These are phyloP conservation scores for Dicaeum eximium DNA, from an alignment of 2,113 vertebrate species.

Conservation along the genomic window DNA sequence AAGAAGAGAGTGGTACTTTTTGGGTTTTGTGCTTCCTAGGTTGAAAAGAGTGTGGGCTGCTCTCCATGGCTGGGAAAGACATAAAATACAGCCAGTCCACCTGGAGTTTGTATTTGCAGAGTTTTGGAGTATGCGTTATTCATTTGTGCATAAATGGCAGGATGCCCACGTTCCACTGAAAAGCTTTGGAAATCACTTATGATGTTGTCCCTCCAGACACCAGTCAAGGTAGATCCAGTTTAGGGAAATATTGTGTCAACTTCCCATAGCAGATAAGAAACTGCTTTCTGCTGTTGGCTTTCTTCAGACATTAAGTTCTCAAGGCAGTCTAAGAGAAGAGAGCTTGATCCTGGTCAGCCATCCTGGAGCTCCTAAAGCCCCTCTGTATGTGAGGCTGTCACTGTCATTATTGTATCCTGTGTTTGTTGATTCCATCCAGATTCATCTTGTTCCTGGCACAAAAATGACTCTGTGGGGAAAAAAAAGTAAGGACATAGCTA, in stretches of 20 bases:
- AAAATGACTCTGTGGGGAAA: background rate
- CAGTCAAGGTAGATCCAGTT: background rate
- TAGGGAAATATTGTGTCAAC: background rate
- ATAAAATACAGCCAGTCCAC: background rate
- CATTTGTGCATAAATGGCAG: background rate
- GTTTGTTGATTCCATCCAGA: background rate
- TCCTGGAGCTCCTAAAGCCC: background rate
- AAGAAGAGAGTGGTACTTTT: background rate
- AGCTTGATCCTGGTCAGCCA: background rate
- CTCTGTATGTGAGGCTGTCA: background rate
- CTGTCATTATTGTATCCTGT: background rate
- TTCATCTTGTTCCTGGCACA: background rate
- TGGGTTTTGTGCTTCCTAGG: background rate
- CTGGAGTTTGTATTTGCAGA: background rate
- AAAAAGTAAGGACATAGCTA: background rate
- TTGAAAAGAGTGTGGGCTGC: background rate
- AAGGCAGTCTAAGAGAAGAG: background rate
- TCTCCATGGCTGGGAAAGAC: background rate
- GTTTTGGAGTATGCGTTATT: background rate
- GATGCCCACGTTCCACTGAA: background rate
- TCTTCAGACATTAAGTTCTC: background rate
- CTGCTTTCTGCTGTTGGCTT: background rate
- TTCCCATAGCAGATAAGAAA: background rate
- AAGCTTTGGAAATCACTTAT: background rate
- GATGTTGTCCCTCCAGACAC: background rate